Evolutionary conservation across 2,797 vertebrate species (phyloP), one percentile per base, ranked within the genome.

Genomic region (Galago senegalensis): DNA sequence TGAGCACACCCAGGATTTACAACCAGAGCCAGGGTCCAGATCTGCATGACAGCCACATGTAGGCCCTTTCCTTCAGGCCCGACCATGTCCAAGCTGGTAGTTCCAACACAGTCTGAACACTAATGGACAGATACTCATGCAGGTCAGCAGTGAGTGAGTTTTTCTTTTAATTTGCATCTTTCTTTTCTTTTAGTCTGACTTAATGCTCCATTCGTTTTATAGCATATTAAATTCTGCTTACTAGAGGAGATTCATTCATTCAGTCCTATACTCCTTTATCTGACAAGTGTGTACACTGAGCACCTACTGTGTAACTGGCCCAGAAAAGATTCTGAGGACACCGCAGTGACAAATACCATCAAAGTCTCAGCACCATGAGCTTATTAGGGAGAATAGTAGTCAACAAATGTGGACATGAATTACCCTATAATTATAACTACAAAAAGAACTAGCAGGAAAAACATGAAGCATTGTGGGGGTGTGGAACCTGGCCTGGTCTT

Each of bases 151-250:
- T 60, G 10, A 1, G 34, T 58, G 5, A 3, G 40, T 43, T 53
- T 63, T 37, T 40, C 27, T 87, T 82, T 82, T 37, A 40, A 14
- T 67, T 85, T 77, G 43, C 12, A 9, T 60, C 13, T 5, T 53
- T 53, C 13, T 5, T 53, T 53, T 5, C 49, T 14, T 53, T 53
- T 53, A 40, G 34, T 88, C 5, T 5, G 40, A 80, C 16, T 92
- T 63, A 18, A 17, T 77, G 79, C 88, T 85, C 49, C 14, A 60
- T 95, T 72, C 46, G 60, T 86, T 79, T 94, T 56, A 83, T 27
- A 94, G 37, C 43, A 86, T 73, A 82, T 70, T 73, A 77, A 75
- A 69, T 84, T 37, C 40, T 92, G 29, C 40, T 93, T 31, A 25
- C 46, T 77, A 6, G 61, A 73, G n/a, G 34, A 43, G 10, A 46